Conservation (phyloP, 2,888 invertebrate genomes). For the Stenichneumon culpator region DNA sequence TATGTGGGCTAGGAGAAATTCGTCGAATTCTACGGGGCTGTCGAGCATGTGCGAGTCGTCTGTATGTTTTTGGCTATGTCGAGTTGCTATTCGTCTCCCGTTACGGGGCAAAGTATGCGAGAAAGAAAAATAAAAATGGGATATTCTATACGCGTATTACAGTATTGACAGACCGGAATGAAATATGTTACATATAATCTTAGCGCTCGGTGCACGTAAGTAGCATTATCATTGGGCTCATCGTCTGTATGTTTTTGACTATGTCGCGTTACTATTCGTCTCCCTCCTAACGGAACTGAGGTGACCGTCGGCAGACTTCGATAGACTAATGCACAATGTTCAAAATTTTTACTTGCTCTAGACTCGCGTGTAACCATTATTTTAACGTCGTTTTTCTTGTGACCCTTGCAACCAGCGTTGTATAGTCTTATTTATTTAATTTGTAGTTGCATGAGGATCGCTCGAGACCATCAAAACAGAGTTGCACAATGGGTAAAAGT, state of each 20-base stretch:
- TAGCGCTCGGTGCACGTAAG: constrained; percentile 69
- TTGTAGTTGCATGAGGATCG: no score
- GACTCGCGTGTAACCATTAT: no score
- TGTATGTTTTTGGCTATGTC: background rate
- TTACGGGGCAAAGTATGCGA: background rate
- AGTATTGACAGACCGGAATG: constrained; percentile 17
- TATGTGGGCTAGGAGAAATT: constrained; percentile 53
- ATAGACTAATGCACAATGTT: no score
- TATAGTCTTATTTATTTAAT: no score
- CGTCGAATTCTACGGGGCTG: constrained; percentile 50
- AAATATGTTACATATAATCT: constrained; percentile 48
- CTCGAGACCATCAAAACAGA: no score
- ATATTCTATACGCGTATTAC: background rate
- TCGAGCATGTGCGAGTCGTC: constrained; percentile 57
- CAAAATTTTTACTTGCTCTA: no score
- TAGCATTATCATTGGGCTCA: constrained; percentile 85
- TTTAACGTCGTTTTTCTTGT: no score
- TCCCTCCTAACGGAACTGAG: no score
- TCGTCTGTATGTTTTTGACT: no score
- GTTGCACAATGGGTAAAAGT: no score
- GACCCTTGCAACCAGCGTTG: no score
- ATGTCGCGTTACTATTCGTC: background rate
- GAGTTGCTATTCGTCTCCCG: background rate
- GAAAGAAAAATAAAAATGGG: background rate
- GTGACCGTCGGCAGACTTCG: no score